Evolutionary conservation across 2,888 invertebrate genomes (phyloP).

Genomic region (Protonemura montana): DNA sequence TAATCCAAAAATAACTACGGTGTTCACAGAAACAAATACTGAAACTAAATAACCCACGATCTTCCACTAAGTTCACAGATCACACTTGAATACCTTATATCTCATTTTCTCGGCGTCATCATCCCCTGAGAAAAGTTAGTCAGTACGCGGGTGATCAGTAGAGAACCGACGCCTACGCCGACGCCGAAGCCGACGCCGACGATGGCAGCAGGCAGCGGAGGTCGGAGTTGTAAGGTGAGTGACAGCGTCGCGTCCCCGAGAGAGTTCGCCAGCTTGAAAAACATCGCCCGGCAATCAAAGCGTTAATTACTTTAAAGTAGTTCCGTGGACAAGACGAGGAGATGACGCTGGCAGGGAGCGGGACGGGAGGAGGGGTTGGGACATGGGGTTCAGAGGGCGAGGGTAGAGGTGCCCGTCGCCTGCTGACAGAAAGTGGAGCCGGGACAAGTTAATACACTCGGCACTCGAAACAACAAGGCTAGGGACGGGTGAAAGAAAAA

Average conservation of each 20-base stretch:
- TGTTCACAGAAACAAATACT: background rate
- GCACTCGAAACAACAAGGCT: conserved; percentile 8
- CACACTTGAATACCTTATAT: background rate
- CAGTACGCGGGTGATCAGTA: conserved; percentile 27
- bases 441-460: conserved; percentile 17
- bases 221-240: conserved; percentile 41
- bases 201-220: background rate
- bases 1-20: background rate
- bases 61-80: background rate
- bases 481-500: conserved; percentile 15
- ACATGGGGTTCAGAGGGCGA: conserved; percentile 24
- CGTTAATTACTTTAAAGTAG: conserved; percentile 59
- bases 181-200: background rate
- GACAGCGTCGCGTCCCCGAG: conserved; percentile 46
- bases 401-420: conserved; percentile 33
- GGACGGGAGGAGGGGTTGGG: conserved; percentile 37
- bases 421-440: conserved; percentile 26
- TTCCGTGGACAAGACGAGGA: conserved; percentile 48
- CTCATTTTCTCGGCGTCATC: background rate
- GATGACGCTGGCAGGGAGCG: conserved; percentile 16
- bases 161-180: background rate
- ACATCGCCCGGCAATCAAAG: conserved; percentile 57
- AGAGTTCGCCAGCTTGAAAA: conserved; percentile 47
- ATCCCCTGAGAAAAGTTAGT: conserved; percentile 4
- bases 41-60: background rate